phyloP scores from a whole-genome alignment of 1,140 invertebrate species.

The Trichonephila clavipes region DNA sequence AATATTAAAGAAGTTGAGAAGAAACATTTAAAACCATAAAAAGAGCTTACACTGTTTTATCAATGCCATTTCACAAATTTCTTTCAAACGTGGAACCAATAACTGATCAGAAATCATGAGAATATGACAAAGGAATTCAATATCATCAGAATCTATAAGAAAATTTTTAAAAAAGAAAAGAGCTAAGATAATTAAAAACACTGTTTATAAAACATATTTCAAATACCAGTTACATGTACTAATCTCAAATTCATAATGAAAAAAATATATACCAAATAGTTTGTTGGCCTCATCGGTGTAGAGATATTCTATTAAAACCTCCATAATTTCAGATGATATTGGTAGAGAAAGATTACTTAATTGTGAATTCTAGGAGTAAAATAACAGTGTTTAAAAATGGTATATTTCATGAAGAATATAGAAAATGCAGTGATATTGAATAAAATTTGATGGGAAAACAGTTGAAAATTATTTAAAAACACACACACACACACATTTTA shows the following conservation, averaged over 20 bases:
- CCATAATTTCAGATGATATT: conserved; percentile 83
- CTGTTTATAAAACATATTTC: not conserved
- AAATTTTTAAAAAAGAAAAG: not conserved
- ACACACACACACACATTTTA: too few relatives aligned
- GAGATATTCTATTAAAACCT: conserved; percentile 85
- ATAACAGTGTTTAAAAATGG: not conserved
- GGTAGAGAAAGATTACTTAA: conserved; percentile 79
- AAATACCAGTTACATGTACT: not conserved
- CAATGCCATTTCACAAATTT: conserved; percentile 86
- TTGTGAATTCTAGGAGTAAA: conserved; percentile 71
- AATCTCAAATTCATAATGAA: not conserved
- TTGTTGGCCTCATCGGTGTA: conserved; percentile 85
- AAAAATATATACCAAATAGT: conserved; percentile 78
- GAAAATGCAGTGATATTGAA: too few relatives aligned
- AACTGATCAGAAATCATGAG: conserved; percentile 87
- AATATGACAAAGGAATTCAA: conserved; percentile 85
- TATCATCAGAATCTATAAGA: conserved; percentile 83
- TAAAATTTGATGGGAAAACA: too few relatives aligned
- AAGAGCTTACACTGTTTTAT: conserved; percentile 81
- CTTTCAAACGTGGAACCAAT: conserved; percentile 85
- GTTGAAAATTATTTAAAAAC: too few relatives aligned
- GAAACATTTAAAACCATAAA: not conserved
- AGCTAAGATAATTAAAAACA: not conserved
- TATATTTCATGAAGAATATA: too few relatives aligned
- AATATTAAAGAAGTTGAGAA: too few relatives aligned